Evolutionary conservation across 2,797 vertebrate genomes (phyloP), one percentile per base, ranked within the genome.

Genomic region (Sebastes vulpes): DNA sequence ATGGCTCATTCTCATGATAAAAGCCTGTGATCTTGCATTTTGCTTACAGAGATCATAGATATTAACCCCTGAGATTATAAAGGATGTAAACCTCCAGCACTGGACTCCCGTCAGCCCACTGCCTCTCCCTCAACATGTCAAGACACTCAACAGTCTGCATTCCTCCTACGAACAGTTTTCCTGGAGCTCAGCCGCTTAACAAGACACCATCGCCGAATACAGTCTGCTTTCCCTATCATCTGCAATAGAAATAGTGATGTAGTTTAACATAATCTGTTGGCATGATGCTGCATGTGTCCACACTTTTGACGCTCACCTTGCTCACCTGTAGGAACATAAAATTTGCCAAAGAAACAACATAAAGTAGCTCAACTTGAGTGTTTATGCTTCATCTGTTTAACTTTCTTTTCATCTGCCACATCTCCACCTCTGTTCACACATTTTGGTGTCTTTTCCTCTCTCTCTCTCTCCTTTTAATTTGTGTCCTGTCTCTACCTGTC

Each of bases 401-500:
- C 67, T 46, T 11, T 69, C 14, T 59, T n/a, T 80, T 56, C 50
- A 4, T 75, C 38, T 76, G 35, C 74, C 75, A 84, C 69, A 89
- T 82, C 72, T 85, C 65, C 23, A 32, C 18, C 66, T 65, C 16
- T 4, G 5, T 58, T n/a, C 1, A 60, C 68, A 16, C 57, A 77
- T 42, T 69, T 79, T 18, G 5, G 35, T 59, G 10, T 42, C 20
- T 21, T 21, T n/a, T 50, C 56, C 38, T 70, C 60, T 79, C 42
- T 57, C 42, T 57, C 54, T 28, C 42, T 57, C 54, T 28, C 56
- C 12, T 6, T 48, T 75, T 81, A 25, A 76, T 77, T 81, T 85
- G n/a, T 25, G 60, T 92, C 94, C 88, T 95, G 93, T 95, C 92
- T 89, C 90, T 95, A 92, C 95, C 92, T 95, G 95, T 79, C 87